These are phyloP conservation scores for Equus przewalskii DNA, from an alignment of 2,113 vertebrate genomes.

Conservation along the genomic window DNA sequence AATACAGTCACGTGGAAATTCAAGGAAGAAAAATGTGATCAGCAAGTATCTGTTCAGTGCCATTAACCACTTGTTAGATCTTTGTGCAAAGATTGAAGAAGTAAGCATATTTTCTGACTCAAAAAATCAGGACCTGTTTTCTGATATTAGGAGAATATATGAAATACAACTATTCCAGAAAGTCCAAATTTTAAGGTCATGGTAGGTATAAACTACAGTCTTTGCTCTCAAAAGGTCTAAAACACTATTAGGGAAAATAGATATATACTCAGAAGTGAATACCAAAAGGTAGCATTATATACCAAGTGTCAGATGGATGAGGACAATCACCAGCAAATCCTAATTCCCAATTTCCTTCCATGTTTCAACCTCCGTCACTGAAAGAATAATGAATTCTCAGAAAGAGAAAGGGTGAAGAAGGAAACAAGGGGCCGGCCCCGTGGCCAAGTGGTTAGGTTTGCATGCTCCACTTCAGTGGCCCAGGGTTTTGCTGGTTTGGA, in stretches of 20 bases:
- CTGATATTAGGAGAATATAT: not conserved
- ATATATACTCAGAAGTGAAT: not conserved
- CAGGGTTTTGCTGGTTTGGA: too few species aligned
- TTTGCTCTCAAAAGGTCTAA: conserved; percentile 11
- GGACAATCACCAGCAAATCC: not conserved
- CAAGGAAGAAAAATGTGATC: conserved; percentile 35
- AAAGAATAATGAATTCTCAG: conserved; percentile 46
- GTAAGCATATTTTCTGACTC: not conserved
- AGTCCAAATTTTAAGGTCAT: conserved; percentile 35
- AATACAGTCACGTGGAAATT: not conserved
- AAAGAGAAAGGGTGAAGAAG: conserved; percentile 8
- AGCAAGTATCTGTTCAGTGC: not conserved
- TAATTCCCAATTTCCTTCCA: not conserved
- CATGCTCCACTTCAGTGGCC: too few species aligned
- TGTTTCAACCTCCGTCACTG: not conserved
- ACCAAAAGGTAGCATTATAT: not conserved
- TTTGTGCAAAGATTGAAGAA: not conserved
- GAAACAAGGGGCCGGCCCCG: not conserved
- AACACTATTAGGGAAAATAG: conserved; percentile 35
- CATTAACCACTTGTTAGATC: conserved; percentile 18
- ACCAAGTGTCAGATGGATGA: conserved; percentile 1
- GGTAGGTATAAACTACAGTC: not conserved
- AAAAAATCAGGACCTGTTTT: conserved; percentile 55
- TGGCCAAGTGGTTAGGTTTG: too few species aligned
- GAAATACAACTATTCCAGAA: conserved; percentile 35